phyloP scores from a whole-genome alignment of 1,140 invertebrate species.

The Solenopsis fugax region DNA sequence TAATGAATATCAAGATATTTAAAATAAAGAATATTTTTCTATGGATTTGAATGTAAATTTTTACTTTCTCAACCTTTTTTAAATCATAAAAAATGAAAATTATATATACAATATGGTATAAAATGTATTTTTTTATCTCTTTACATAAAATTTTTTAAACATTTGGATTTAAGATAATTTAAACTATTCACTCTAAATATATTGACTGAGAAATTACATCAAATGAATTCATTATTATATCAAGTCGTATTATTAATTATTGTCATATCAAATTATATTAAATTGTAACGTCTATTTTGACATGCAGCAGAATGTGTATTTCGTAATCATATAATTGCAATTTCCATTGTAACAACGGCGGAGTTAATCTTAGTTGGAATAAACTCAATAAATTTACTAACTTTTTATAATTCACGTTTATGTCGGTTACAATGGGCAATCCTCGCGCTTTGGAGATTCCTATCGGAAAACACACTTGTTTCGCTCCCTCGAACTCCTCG shows the following conservation, averaged over 20 bases:
- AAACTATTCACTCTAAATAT: not conserved
- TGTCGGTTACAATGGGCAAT: not conserved
- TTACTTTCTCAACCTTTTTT: not conserved
- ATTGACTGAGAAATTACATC: not conserved
- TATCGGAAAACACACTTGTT: constrained; percentile 48
- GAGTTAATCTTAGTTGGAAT: constrained; percentile 13
- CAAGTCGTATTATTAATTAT: not conserved
- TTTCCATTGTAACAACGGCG: constrained; percentile 2
- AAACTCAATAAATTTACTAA: constrained; percentile 36
- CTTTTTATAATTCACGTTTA: constrained; percentile 10
- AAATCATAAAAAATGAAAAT: not conserved
- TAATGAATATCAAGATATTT: not conserved
- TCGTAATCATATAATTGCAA: not conserved
- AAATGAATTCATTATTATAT: not conserved
- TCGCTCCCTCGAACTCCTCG: not conserved
- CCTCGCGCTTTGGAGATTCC: constrained; percentile 14
- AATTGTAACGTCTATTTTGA: not conserved
- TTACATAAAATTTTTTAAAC: not conserved
- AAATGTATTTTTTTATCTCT: not conserved
- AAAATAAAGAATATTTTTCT: not conserved
- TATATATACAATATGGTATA: too few relatives aligned
- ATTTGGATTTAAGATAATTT: not conserved
- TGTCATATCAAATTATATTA: not conserved
- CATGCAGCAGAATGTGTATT: not conserved
- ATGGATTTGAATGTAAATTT: not conserved